Evolutionary conservation across 1,140 invertebrate genomes (phyloP).

Genomic region (Cherax destructor): DNA sequence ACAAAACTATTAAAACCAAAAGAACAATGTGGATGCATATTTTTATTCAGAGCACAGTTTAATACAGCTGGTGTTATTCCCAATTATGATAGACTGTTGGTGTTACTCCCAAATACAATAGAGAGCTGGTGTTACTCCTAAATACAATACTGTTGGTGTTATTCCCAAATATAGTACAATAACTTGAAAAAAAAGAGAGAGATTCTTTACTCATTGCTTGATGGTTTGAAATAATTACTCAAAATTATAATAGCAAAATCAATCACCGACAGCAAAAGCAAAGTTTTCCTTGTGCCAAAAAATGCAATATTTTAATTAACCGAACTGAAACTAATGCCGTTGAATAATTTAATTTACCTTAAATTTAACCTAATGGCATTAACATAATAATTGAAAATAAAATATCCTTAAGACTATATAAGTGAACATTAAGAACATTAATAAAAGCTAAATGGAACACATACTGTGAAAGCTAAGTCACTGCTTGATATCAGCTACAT

Average conservation of each 20-base stretch:
- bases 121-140: no score
- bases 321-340: background rate
- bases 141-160: background rate
- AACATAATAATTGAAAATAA: background rate
- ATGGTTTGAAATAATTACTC: no score
- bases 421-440: background rate
- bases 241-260: no score
- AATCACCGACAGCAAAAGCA: no score
- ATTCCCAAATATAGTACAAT: background rate
- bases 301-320: no score
- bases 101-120: no score
- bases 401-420: background rate
- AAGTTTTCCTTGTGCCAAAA: no score
- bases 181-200: background rate
- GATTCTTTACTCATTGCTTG: no score
- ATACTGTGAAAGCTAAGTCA: background rate
- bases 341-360: background rate
- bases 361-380: no score
- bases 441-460: background rate
- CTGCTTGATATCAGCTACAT: no score
- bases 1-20: background rate
- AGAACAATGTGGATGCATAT: background rate
- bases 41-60: constrained; percentile 4
- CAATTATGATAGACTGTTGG: background rate
- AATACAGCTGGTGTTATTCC: background rate